Percentiles rank a stretch among this genome's conserved stretches.
These are phyloP conservation scores for Heterotilapia buettikoferi DNA, from an alignment of 2,113 vertebrate species.

Conservation along the genomic window DNA sequence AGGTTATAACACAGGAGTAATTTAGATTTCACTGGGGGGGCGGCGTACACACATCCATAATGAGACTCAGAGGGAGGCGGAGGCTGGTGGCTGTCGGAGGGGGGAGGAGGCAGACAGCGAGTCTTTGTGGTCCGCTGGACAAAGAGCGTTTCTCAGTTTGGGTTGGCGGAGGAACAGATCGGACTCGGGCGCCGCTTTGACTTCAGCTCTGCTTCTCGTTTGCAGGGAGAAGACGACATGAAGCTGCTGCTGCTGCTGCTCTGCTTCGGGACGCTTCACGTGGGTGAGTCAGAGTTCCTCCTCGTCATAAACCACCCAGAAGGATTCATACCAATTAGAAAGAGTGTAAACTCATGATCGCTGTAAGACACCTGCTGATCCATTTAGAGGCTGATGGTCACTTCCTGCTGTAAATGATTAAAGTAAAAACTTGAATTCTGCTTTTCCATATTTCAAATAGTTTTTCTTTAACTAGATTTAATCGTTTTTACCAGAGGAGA, in stretches of 20 bases:
- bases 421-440: fast-evolving
- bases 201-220: neutral
- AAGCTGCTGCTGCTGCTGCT: slow-evolving; percentile 40
- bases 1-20: neutral
- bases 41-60: neutral
- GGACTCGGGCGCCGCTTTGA: neutral
- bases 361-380: neutral
- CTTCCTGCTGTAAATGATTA: neutral
- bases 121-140: slow-evolving; percentile 43
- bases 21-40: neutral
- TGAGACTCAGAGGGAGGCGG: neutral
- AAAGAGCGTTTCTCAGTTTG: slow-evolving; percentile 37
- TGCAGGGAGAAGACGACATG: slow-evolving; percentile 37
- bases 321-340: neutral
- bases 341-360: neutral
- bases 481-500: neutral
- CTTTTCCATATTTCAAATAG: neutral
- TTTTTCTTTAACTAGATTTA: neutral
- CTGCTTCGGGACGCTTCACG: slow-evolving; percentile 13
- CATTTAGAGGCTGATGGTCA: neutral
- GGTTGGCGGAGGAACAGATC: neutral
- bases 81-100: neutral
- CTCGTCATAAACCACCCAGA: neutral
- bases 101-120: slow-evolving; percentile 13
- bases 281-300: slow-evolving; percentile 37